Percentiles rank a stretch among this genome's conserved stretches.
Evolutionary conservation across 2,797 vertebrate genomes (phyloP).

Genomic region (Leucoraja ocellata): DNA sequence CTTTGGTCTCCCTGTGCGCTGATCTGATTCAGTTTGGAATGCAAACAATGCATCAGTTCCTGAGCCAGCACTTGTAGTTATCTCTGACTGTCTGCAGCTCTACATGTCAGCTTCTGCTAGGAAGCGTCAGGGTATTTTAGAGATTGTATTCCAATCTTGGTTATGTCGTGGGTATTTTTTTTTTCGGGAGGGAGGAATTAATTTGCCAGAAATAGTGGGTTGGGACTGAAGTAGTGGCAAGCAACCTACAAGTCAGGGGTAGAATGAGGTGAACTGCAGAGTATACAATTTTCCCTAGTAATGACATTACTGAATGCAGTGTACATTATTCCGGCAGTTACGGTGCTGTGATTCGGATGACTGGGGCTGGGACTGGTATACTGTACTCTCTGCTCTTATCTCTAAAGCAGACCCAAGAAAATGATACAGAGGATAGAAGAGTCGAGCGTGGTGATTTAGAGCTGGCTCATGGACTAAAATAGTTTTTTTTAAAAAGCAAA

Average conservation of each 20-base stretch:
- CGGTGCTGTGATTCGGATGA: too few species aligned
- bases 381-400: background rate
- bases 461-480: background rate
- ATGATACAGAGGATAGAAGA: background rate
- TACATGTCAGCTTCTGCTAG: background rate
- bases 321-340: too few species aligned
- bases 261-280: background rate
- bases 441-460: background rate
- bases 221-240: background rate
- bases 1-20: background rate
- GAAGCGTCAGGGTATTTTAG: background rate
- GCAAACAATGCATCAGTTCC: slow-evolving; percentile 4
- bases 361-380: background rate
- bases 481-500: too few species aligned
- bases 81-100: slow-evolving; percentile 3
- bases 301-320: background rate
- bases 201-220: too few species aligned
- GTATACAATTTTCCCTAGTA: background rate
- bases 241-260: background rate
- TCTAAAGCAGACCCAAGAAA: background rate
- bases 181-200: background rate
- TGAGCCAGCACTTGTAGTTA: slow-evolving; percentile 11
- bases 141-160: background rate
- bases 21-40: slow-evolving; percentile 25
- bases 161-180: background rate